Evolutionary conservation across 2,113 vertebrate species (phyloP).

Genomic region (Orthonyx spaldingii): DNA sequence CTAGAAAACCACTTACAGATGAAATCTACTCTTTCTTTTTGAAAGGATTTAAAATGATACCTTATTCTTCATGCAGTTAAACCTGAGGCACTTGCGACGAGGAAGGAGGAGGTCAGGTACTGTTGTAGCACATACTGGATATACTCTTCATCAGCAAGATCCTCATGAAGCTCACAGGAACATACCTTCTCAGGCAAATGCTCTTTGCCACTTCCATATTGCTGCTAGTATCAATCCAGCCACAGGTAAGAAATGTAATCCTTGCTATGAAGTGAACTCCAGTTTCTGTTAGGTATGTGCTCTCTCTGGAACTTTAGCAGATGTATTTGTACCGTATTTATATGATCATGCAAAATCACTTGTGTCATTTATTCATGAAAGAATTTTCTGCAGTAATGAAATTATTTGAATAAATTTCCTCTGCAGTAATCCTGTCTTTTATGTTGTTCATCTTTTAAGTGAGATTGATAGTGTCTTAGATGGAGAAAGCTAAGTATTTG

Average conservation of each 20-base stretch:
- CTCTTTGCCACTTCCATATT: conserved; percentile 97
- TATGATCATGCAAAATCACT: neutral
- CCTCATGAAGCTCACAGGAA: conserved; percentile 80
- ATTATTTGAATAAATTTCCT: neutral
- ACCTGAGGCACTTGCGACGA: conserved; percentile 78
- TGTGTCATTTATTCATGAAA: neutral
- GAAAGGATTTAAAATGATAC: neutral
- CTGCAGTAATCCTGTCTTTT: neutral
- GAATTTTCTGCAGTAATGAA: neutral
- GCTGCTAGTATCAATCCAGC: conserved; percentile 98
- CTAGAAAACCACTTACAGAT: neutral
- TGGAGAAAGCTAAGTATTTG: neutral
- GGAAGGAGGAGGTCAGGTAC: conserved; percentile 75
- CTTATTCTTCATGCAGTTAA: conserved; percentile 71
- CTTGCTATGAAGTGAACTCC: neutral
- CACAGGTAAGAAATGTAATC: conserved; percentile 73
- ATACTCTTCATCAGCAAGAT: conserved; percentile 82
- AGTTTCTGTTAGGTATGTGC: neutral
- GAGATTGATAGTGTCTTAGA: neutral
- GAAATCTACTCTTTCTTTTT: neutral
- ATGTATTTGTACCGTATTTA: neutral
- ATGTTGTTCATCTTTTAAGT: neutral
- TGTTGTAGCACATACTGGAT: conserved; percentile 81
- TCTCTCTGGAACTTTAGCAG: neutral
- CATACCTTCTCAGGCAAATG: conserved; percentile 80